These are phyloP conservation scores for Poeciliopsis prolifica DNA, from an alignment of 2,113 vertebrate genomes.

Conservation along the genomic window DNA sequence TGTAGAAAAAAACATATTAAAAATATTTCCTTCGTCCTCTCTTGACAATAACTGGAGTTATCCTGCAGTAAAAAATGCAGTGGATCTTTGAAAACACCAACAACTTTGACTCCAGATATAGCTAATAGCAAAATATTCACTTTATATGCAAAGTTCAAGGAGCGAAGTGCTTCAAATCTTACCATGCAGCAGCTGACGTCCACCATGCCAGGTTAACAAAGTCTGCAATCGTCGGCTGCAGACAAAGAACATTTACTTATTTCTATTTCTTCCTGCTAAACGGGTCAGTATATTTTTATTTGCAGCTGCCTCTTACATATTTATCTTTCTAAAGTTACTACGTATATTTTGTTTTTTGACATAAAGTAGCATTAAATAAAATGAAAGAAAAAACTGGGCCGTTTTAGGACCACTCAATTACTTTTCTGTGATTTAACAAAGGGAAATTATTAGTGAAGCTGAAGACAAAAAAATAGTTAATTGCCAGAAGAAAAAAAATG, in stretches of 20 bases:
- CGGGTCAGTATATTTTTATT: not conserved
- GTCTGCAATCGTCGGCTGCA: slow-evolving; percentile 93
- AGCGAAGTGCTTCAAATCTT: slow-evolving; percentile 51
- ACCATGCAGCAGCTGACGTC: slow-evolving; percentile 96
- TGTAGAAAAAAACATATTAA: not conserved
- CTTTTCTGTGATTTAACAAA: not conserved
- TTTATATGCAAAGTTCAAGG: not conserved
- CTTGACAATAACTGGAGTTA: too few species aligned
- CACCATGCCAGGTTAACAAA: slow-evolving; percentile 96
- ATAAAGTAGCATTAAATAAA: not conserved
- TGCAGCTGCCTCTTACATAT: not conserved
- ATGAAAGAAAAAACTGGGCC: not conserved
- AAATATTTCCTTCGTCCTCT: not conserved
- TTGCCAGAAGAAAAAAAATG: not conserved
- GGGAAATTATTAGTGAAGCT: not conserved
- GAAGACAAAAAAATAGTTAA: not conserved
- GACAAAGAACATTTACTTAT: slow-evolving; percentile 8
- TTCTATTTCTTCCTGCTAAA: not conserved
- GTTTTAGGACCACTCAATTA: not conserved
- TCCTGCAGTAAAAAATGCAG: not conserved
- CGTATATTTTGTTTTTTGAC: not conserved
- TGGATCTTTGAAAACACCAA: too few species aligned
- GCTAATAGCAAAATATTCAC: not conserved
- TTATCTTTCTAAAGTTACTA: not conserved
- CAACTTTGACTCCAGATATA: too few species aligned